Base-by-base conservation (phyloP, 2,797 vertebrate genomes). In the Anguilla marmorata region DNA sequence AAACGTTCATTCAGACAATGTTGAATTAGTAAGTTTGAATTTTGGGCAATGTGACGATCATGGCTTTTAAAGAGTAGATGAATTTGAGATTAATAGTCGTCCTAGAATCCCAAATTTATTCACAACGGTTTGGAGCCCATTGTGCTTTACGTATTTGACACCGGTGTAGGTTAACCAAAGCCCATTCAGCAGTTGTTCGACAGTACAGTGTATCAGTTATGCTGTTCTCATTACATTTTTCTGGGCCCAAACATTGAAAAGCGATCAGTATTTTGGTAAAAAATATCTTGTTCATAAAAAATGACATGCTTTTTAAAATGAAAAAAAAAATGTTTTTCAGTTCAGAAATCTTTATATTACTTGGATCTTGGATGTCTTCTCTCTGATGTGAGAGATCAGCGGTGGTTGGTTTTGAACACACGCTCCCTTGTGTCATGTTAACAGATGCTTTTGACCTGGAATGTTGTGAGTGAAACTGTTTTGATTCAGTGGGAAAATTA, bases 401-500 rank as follows among this genome's bases (percentile, higher is more conserved):
- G 14, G 12, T 33, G 12, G 50, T 27, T 84, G 33, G 30, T 83
- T 52, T 83, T 21, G 21, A 83, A 83, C 80, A 52, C 41, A 1
- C 5, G 21, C 80, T 9, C 41, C 24, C 45, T 48, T 16, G 45
- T 52, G 11, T 60, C 27, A 16, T 48, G 60, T 86, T n/a, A 79
- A 56, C 86, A 24, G 24, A 69, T 79, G 50, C 37, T 52, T 60
- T 79, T 14, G 85, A 72, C 12, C 58, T 56, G 2, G 33, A 58
- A 24, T 69, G 6, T 86, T 86, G 41, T 45, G 33, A 82, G 33
- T 5, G 56, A n/a, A 87, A 58, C 86, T 60, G 6, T 60, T 48
- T 60, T 80, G 76, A 87, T 11, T 9, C n/a, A 21, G 45, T 30
- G 79, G 86, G 37, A 80, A 82, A 33, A 87, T 84, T 14, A 48